Conservation (phyloP, 2,888 invertebrate species). For the Trachelus troglodyta region DNA sequence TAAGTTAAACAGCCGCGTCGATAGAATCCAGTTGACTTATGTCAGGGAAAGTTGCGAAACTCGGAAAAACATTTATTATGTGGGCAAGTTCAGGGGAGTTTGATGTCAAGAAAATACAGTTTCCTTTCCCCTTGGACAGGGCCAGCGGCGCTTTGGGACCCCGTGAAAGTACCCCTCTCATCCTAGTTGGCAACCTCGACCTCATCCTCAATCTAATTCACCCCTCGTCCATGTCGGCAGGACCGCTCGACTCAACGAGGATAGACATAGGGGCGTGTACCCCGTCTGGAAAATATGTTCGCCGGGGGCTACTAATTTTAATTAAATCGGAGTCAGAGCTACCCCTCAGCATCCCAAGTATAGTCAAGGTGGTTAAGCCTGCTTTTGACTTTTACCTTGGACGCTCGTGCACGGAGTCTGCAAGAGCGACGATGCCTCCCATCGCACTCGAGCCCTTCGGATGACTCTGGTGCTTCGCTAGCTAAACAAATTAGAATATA, state of each 20-base stretch:
- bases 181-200: neutral
- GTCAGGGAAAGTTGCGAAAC: conserved; percentile 14
- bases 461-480: neutral
- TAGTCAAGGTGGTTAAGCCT: conserved; percentile 47
- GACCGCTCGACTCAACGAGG: neutral
- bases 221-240: neutral
- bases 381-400: conserved; percentile 24
- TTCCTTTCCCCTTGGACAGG: neutral
- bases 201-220: neutral
- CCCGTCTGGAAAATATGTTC: conserved; percentile 43
- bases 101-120: conserved; percentile 15
- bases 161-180: neutral
- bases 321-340: conserved; percentile 54
- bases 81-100: conserved; percentile 3
- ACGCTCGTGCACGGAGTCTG: neutral
- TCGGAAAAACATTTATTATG: conserved; percentile 18
- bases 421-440: neutral
- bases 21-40: conserved; percentile 7
- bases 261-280: conserved; percentile 33
- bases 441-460: neutral
- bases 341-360: conserved; percentile 36
- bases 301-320: conserved; percentile 54
- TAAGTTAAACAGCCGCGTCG: conserved; percentile 17
- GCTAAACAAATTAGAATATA: neutral
- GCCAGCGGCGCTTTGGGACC: neutral